Evolutionary conservation across 2,888 invertebrate genomes (phyloP).

Genomic region (Caenorhabditis sinica): DNA sequence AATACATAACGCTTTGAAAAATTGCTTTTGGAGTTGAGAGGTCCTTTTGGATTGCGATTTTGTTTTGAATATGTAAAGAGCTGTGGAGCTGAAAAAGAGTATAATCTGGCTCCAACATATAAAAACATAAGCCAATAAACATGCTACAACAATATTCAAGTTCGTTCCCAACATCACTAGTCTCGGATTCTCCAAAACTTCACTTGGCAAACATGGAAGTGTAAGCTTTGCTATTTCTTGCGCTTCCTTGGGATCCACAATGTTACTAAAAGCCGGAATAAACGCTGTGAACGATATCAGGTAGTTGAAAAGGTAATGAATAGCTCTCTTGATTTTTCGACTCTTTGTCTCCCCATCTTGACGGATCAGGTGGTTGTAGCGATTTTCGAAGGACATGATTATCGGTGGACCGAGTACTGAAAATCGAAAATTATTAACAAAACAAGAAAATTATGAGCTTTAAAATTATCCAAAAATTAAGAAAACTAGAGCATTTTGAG

Average conservation of each 20-base stretch:
- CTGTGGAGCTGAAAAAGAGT: background rate
- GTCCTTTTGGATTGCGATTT: background rate
- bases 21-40: background rate
- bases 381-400: conserved; percentile 18
- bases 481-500: background rate
- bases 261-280: background rate
- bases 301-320: background rate
- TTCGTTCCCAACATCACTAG: too few species aligned
- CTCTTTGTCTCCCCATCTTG: background rate
- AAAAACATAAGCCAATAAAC: background rate
- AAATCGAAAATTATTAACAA: background rate
- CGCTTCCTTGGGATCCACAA: background rate
- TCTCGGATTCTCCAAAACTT: too few species aligned
- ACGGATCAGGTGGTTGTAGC: conserved; percentile 17
- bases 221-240: background rate
- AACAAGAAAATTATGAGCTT: background rate
- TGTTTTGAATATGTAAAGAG: background rate
- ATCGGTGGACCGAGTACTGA: conserved; percentile 15
- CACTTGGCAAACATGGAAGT: too few species aligned
- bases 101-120: background rate
- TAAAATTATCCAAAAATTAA: too few species aligned
- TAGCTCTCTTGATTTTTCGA: conserved; percentile 12
- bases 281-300: background rate
- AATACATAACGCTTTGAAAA: conserved; percentile 10
- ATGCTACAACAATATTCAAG: background rate